Base-by-base conservation (phyloP, 2,888 invertebrate genomes). In the Parnassius apollo region DNA sequence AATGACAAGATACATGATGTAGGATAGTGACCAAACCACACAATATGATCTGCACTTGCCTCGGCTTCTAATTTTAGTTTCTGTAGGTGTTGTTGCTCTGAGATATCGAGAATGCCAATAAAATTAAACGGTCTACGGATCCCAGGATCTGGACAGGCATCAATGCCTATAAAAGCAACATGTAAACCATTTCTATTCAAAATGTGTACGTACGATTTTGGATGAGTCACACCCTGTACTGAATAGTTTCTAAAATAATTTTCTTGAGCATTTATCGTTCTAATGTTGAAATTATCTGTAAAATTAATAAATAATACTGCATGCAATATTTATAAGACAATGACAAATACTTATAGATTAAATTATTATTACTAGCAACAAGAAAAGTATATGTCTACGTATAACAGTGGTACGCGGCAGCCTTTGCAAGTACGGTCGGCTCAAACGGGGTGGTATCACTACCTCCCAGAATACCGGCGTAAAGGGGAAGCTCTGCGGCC, bases 91-190 rank as follows among this genome's bases (percentile, higher is more conserved):
- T 90, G 80, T 66, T 94, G 93, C 81, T 95, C 95, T 35, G 88
- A 78, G 9, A 82, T 69, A 66, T 94, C 93, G 42, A 96, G 79
- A 57, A 94, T 91, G 18, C 98, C 98, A 74, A 98, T 95, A 81
- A 98, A 98, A 91, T 98, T 98, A 78, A 97, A 98, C 1, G 98
- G 98, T 70, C 98, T 88, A 69, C 95, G 94, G 10, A 97, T 94
- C 1, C 98, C 98, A 10, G 98, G 97, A 68, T 96, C 95, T 50
- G 97, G 93, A 73, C 96, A 96, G 1, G 97, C 97, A 85, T 98
- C 98, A 44, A 98, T 88, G 0, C 95, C 98, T 71, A 98, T 93
- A 83, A 98, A 97, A n/a, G 96, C 94, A 75, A 96, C 95, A 66
- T 86, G 92, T 18, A 95, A 93, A 25, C 92, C 92, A 71, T 94